Percentiles rank a stretch among this genome's conserved stretches.
phyloP scores from a whole-genome alignment of 2,113 vertebrate species.

The Cavia aperea region DNA sequence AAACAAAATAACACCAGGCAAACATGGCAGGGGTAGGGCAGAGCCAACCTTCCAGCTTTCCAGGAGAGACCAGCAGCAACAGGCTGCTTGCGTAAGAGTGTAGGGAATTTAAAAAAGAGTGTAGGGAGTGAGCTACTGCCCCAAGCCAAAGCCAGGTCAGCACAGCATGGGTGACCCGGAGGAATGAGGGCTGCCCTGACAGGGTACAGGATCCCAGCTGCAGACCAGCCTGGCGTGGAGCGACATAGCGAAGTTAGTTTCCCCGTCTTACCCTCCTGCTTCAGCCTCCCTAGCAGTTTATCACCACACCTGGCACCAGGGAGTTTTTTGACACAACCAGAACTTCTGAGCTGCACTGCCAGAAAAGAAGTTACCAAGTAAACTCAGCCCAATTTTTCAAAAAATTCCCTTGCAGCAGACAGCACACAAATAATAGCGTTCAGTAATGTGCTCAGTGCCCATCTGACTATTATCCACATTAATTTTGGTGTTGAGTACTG shows the following conservation, averaged over 20 bases:
- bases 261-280: not conserved
- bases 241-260: not conserved
- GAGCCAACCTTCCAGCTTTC: not conserved
- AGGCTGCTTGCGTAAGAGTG: not conserved
- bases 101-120: not conserved
- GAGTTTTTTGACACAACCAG: not conserved
- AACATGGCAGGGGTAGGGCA: not conserved
- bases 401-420: not conserved
- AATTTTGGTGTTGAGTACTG: not conserved
- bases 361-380: not conserved
- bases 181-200: not conserved
- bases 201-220: not conserved
- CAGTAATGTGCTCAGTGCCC: not conserved
- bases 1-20: not conserved
- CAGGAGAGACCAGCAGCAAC: not conserved
- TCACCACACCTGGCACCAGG: not conserved
- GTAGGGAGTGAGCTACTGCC: not conserved
- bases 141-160: not conserved
- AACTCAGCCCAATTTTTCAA: conserved; percentile 1
- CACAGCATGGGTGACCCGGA: not conserved
- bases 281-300: not conserved
- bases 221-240: not conserved
- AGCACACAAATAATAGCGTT: not conserved
- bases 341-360: not conserved
- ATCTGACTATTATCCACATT: not conserved